Percentiles rank a stretch among this genome's conserved stretches.
These are phyloP conservation scores for Anhinga rufa DNA, from an alignment of 2,113 vertebrate species.

Conservation along the genomic window DNA sequence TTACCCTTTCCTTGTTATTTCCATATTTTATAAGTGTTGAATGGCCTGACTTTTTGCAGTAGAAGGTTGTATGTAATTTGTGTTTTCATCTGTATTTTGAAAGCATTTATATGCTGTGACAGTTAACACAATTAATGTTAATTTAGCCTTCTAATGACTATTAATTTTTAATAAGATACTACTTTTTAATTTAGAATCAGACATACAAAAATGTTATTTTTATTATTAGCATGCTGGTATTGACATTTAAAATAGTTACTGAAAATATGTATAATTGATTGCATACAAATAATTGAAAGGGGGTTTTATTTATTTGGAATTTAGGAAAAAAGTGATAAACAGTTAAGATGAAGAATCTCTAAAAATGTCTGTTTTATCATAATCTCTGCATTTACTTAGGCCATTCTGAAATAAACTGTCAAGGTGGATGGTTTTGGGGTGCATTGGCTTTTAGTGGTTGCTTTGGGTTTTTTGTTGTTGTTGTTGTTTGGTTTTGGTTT, in stretches of 20 bases:
- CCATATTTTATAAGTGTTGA: not conserved
- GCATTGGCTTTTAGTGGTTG: not conserved
- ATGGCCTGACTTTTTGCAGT: not conserved
- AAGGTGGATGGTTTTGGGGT: not conserved
- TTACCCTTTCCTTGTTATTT: not conserved
- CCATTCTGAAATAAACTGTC: not conserved
- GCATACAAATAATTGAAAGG: not conserved
- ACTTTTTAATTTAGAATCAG: not conserved
- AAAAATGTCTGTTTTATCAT: not conserved
- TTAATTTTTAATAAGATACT: slow-evolving; percentile 27
- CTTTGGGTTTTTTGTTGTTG: not conserved
- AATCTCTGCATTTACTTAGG: not conserved
- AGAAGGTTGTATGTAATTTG: not conserved
- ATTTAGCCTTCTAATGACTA: not conserved
- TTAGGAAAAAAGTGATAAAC: not conserved
- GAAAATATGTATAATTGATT: not conserved
- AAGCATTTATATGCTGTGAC: not conserved
- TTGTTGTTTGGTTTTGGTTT: not conserved
- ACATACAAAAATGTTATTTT: not conserved
- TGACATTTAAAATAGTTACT: not conserved
- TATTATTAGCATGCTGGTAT: not conserved
- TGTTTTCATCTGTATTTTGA: slow-evolving; percentile 6
- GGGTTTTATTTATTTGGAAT: not conserved
- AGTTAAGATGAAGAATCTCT: not conserved
- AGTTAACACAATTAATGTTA: slow-evolving; percentile 19